A percentile compares a stretch with the other conserved stretches of the same genome.
phyloP scores from a whole-genome alignment of 1,140 invertebrate genomes.

The Eciton burchellii region DNA sequence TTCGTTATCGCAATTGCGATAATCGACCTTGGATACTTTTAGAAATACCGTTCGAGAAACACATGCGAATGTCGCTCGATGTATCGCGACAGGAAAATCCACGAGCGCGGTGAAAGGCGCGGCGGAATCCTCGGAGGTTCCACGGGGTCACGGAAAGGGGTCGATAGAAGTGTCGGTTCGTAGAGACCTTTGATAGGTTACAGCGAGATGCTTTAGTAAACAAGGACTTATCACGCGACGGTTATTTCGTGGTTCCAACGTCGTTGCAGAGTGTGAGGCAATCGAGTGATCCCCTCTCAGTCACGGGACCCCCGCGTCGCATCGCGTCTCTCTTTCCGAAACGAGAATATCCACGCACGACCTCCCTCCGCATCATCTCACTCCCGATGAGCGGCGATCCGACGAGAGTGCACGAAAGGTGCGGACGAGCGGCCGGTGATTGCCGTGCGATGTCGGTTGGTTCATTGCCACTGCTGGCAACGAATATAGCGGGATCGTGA shows the following conservation, averaged over 20 bases:
- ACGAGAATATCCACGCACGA: not conserved
- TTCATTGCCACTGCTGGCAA: conserved; percentile 71
- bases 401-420: conserved; percentile 43
- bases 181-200: conserved; percentile 40
- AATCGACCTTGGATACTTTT: not conserved
- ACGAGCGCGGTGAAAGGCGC: conserved; percentile 69
- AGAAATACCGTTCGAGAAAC: not conserved
- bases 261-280: not conserved
- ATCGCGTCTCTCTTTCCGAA: not conserved
- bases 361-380: not conserved
- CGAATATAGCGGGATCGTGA: conserved; percentile 71
- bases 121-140: conserved; percentile 67
- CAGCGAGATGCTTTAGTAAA: conserved; percentile 18
- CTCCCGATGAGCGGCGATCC: not conserved
- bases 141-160: conserved; percentile 59
- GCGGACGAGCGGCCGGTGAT: conserved; percentile 51
- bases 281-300: not conserved
- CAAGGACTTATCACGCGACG: not conserved
- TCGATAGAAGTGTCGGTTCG: conserved; percentile 57
- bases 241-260: not conserved
- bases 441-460: conserved; percentile 51
- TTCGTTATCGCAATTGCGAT: conserved; percentile 6
- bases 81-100: conserved; percentile 26
- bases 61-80: not conserved
- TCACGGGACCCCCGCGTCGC: not conserved